Evolutionary conservation across 2,797 vertebrate species (phyloP).

Genomic region (Coranthus polyacanthus): DNA sequence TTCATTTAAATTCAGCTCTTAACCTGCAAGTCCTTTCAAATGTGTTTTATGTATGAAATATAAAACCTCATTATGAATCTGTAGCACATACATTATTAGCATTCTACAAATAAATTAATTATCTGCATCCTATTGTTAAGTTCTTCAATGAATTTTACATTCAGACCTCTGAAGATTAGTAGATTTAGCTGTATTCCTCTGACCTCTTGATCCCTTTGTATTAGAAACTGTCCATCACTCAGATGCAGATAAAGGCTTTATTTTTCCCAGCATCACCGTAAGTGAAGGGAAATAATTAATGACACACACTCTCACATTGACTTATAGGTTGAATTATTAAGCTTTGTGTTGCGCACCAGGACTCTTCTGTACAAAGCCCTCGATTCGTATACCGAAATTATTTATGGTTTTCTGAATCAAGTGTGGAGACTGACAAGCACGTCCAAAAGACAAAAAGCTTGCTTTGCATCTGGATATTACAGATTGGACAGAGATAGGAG

Average conservation of each 20-base stretch:
- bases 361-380: conserved; percentile 16
- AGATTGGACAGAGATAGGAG: conserved; percentile 20
- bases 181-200: not conserved
- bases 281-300: conserved; percentile 15
- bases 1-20: not conserved
- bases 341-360: not conserved
- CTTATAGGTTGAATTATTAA: conserved; percentile 3
- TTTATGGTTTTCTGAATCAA: conserved; percentile 32
- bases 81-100: not conserved
- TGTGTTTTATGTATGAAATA: too few species aligned
- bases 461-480: conserved; percentile 11
- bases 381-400: conserved; percentile 13
- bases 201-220: not conserved
- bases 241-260: not conserved
- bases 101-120: not conserved
- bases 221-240: conserved; percentile 1
- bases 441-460: conserved; percentile 1
- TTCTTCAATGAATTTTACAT: not conserved
- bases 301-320: not conserved
- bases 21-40: too few species aligned
- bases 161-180: not conserved
- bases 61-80: not conserved
- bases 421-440: conserved; percentile 8
- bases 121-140: not conserved
- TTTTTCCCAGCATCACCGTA: not conserved